phyloP scores from a whole-genome alignment of 37 sponge, comb jelly and placozoan genomes.

The Beroe ovata region DNA sequence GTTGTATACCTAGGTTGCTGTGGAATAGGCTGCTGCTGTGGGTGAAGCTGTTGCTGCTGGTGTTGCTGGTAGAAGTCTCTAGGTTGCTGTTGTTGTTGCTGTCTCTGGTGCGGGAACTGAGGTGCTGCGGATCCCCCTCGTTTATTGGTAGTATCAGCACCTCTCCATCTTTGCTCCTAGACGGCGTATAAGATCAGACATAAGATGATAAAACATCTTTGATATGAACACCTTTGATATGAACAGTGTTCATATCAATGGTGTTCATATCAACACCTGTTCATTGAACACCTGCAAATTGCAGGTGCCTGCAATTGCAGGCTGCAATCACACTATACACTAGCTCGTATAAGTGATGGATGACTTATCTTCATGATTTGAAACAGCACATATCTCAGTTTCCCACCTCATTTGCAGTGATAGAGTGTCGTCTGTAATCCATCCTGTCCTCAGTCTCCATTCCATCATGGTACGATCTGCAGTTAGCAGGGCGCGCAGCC shows the following conservation, averaged over 20 bases:
- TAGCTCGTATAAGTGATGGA: too few relatives aligned
- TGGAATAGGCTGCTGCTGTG: neutral
- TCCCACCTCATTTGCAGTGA: neutral
- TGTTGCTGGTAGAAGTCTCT: conserved; percentile 29
- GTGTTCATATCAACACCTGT: too few relatives aligned
- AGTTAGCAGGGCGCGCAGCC: neutral
- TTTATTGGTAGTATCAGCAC: neutral
- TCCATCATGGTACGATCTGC: conserved; percentile 14
- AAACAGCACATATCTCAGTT: too few relatives aligned
- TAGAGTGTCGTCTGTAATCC: conserved; percentile 17
- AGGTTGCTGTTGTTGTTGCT: neutral
- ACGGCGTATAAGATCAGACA: too few relatives aligned
- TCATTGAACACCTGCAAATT: too few relatives aligned
- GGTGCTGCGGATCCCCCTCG: neutral
- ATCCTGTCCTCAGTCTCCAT: conserved; percentile 2
- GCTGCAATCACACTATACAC: too few relatives aligned
- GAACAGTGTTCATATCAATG: too few relatives aligned
- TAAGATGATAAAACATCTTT: too few relatives aligned
- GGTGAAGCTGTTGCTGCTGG: neutral
- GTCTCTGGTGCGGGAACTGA: neutral
- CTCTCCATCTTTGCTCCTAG: neutral
- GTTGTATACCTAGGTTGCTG: conserved; percentile 43
- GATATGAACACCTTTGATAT: too few relatives aligned
- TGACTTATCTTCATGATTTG: too few relatives aligned
- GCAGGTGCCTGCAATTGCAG: too few relatives aligned